Evolutionary conservation across 1,140 invertebrate genomes (phyloP), one percentile per base, ranked within the genome.

Genomic region (Delia radicum): DNA sequence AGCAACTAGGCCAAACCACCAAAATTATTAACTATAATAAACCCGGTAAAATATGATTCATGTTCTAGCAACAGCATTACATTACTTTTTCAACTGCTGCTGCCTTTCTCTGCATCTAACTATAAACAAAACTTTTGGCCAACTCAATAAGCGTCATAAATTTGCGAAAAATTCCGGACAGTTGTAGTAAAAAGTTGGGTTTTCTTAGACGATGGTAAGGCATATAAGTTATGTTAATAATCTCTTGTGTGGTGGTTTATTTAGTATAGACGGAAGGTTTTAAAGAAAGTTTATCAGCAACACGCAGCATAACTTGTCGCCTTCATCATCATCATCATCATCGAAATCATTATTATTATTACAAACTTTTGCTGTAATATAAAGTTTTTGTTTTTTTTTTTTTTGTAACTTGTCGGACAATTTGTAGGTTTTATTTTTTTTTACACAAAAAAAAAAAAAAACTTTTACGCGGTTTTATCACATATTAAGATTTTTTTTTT

Each of bases 11-110:
- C 62, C 62, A 65, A 65, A 63, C 37, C 27, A 65, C 26, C 62
- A 65, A 65, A 65, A 27, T 65, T 65, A 65, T 65, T 65, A 65
- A 15, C 62, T 29, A 29, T 28, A 65, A 65, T 65, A 65, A 65
- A 65, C 28, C 18, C 28, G 15, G 10, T 29, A 63, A 26, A 63
- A 63, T 27, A 63, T 27, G 24, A 24, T 29, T 29, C 62, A 5
- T 42, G 37, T 13, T 1, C 8, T 3, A 10, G 37, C 37, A 15
- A 42, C 12, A 10, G n/a, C 37, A 15, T n/a, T n/a, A n/a, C n/a
- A n/a, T n/a, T n/a, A n/a, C n/a, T n/a, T n/a, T n/a, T n/a, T n/a
- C n/a, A n/a, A 13, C 12, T 15, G 37, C 37, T 2, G 37, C 37
- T 15, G 37, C 7, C 12, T 42, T n/a, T n/a, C n/a, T n/a, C n/a